A percentile compares a stretch with the other conserved stretches of the same genome.
These are phyloP conservation scores for Apocheima hispidaria DNA, from an alignment of 2,888 invertebrate species.

Conservation along the genomic window DNA sequence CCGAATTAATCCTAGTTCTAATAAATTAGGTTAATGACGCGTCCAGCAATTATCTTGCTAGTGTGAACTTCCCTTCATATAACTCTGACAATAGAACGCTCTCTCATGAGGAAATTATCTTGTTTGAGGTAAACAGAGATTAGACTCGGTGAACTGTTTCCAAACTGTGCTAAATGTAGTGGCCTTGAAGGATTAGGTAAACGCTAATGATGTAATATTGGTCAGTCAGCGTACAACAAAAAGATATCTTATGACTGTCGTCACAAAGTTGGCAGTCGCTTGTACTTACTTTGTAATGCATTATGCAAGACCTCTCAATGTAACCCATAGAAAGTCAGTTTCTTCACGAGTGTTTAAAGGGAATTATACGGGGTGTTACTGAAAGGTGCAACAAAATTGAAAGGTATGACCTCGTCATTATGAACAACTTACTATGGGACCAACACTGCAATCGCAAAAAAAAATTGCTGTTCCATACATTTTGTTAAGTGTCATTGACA, in stretches of 20 bases:
- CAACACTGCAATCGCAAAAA: no score
- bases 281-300: constrained; percentile 25
- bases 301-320: constrained; percentile 2
- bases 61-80: not conserved
- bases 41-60: not conserved
- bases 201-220: constrained; percentile 21
- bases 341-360: no score
- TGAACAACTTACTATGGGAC: not conserved
- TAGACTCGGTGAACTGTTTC: constrained; percentile 18
- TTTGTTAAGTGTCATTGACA: no score
- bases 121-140: constrained; percentile 17
- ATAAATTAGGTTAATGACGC: not conserved
- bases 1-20: no score
- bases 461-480: no score
- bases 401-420: not conserved
- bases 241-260: not conserved
- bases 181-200: constrained; percentile 30
- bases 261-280: constrained; percentile 12
- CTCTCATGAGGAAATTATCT: constrained; percentile 21
- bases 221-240: constrained; percentile 10
- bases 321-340: no score
- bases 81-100: constrained; percentile 20
- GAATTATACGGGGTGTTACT: not conserved
- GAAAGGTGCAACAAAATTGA: not conserved
- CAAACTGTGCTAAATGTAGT: constrained; percentile 25